Conservation (phyloP, 1,140 invertebrate species). For the Cotesia vestalis region DNA sequence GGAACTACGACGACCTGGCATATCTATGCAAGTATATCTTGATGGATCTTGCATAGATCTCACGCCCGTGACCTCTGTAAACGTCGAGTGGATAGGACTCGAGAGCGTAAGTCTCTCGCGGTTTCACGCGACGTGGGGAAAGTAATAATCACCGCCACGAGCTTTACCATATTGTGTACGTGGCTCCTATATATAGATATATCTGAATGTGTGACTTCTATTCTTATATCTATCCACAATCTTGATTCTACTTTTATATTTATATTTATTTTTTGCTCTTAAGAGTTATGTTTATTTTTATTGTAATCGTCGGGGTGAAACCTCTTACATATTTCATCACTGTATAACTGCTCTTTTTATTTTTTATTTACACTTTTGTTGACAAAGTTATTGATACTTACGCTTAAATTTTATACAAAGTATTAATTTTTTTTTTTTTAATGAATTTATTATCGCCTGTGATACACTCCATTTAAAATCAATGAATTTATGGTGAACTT, state of each 20-base stretch:
- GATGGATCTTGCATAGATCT: slow-evolving; percentile 60
- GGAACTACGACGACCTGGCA: slow-evolving; percentile 50
- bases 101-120: slow-evolving; percentile 31
- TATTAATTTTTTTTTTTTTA: too few relatives aligned
- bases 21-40: slow-evolving; percentile 40
- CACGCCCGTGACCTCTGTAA: slow-evolving; percentile 58
- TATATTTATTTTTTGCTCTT: slow-evolving; percentile 4
- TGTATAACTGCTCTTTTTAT: too few relatives aligned
- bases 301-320: neutral
- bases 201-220: slow-evolving; percentile 28
- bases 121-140: slow-evolving; percentile 48
- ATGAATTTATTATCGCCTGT: too few relatives aligned
- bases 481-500: too few relatives aligned
- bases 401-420: too few relatives aligned
- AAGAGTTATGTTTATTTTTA: neutral
- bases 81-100: slow-evolving; percentile 42
- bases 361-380: too few relatives aligned
- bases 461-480: too few relatives aligned
- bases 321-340: too few relatives aligned
- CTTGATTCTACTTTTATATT: neutral
- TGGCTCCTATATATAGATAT: slow-evolving; percentile 15
- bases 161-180: slow-evolving; percentile 15
- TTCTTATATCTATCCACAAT: slow-evolving; percentile 3
- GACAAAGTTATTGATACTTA: too few relatives aligned
- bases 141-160: slow-evolving; percentile 46